Percentiles rank a stretch among this genome's conserved stretches.
phyloP scores from a whole-genome alignment of 2,888 invertebrate species.

The Sarcophaga variegata region DNA sequence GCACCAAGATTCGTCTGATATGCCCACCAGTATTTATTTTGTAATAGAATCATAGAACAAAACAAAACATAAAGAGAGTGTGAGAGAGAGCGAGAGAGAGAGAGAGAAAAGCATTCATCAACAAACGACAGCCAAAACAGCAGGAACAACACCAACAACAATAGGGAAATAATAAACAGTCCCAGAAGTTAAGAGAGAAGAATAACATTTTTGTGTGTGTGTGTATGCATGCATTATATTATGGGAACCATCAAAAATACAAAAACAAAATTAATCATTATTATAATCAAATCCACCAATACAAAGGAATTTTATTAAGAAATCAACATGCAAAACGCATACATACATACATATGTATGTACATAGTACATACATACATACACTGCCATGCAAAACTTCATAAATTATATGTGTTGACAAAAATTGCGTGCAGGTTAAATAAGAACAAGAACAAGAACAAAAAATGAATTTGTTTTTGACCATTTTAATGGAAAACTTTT shows the following conservation, averaged over 20 bases:
- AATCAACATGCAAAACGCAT: not conserved
- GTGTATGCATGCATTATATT: not conserved
- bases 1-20: constrained; percentile 25
- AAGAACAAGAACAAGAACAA: constrained; percentile 6
- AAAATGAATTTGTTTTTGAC: not conserved
- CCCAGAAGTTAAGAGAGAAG: not conserved
- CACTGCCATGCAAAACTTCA: not conserved
- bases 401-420: constrained; percentile 21
- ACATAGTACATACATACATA: not conserved
- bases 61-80: not conserved
- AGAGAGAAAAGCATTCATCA: constrained; percentile 23
- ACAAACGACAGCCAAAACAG: constrained; percentile 8
- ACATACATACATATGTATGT: constrained; percentile 14
- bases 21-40: constrained; percentile 34
- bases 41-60: constrained; percentile 40
- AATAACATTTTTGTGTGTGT: not conserved
- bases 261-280: too few species aligned
- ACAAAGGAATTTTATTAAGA: too few species aligned
- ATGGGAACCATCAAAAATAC: not conserved
- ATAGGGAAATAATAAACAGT: not conserved
- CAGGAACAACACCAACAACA: constrained; percentile 22
- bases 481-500: too few species aligned
- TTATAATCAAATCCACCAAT: too few species aligned
- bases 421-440: constrained; percentile 33
- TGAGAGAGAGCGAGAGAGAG: too few species aligned